These are phyloP conservation scores for Dipodomys ordii DNA, from an alignment of 2,113 vertebrate species.

Conservation along the genomic window DNA sequence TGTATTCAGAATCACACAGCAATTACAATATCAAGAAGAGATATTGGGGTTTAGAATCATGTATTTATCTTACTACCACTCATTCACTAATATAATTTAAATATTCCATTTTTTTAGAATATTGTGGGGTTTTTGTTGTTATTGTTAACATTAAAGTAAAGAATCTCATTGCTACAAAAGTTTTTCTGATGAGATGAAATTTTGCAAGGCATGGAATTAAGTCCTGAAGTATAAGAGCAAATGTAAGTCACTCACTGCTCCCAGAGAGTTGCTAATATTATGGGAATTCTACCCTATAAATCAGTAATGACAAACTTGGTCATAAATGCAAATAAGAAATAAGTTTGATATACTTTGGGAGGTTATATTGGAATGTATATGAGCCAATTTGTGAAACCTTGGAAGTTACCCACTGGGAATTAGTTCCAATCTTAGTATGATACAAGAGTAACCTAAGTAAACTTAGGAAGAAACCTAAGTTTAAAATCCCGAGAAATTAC, in stretches of 20 bases:
- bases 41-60: neutral
- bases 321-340: conserved; percentile 14
- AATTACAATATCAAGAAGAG: neutral
- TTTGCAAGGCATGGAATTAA: neutral
- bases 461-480: neutral
- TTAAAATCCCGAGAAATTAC: neutral
- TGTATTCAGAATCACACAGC: neutral
- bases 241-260: neutral
- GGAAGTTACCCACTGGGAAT: neutral
- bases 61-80: neutral
- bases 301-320: neutral
- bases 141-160: neutral
- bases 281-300: neutral
- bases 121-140: neutral
- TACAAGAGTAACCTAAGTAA: neutral
- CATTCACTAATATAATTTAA: neutral
- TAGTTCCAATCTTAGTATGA: neutral
- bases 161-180: neutral
- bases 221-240: neutral
- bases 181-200: neutral
- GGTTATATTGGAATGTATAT: neutral
- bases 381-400: neutral
- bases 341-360: neutral
- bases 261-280: neutral
- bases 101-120: conserved; percentile 21